These are phyloP conservation scores for Drosophila gunungcola DNA, from an alignment of 1,140 invertebrate genomes.

Conservation along the genomic window DNA sequence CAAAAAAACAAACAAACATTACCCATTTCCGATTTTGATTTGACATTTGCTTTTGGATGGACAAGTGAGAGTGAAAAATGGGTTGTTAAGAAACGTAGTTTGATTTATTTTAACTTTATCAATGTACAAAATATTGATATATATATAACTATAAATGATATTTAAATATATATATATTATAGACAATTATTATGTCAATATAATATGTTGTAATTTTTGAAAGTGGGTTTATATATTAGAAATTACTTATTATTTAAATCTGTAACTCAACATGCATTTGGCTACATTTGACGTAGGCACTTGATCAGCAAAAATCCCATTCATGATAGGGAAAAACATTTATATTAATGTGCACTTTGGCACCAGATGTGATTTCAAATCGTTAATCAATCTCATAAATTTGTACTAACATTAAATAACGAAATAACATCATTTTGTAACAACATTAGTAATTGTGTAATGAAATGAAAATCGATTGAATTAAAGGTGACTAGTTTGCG, in stretches of 20 bases:
- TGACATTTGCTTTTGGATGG: conserved; percentile 20
- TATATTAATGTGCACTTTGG: neutral
- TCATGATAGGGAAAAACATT: conserved; percentile 10
- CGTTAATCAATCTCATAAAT: neutral
- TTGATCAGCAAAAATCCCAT: conserved; percentile 16
- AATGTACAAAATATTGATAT: too few species aligned
- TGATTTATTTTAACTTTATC: neutral
- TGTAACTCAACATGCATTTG: too few species aligned
- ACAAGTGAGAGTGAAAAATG: neutral
- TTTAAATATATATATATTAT: too few species aligned
- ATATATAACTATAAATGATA: too few species aligned
- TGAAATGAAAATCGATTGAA: neutral
- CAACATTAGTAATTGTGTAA: neutral
- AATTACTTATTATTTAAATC: too few species aligned
- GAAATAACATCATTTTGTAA: neutral
- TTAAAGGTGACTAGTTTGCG: neutral
- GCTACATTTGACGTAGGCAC: conserved; percentile 1
- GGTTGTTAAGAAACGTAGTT: neutral
- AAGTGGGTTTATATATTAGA: neutral
- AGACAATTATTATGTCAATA: neutral
- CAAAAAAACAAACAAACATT: conserved; percentile 2
- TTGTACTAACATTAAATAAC: too few species aligned
- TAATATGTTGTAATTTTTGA: neutral
- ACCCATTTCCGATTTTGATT: conserved; percentile 23
- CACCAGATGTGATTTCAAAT: neutral